Evolutionary conservation across 2,113 vertebrate genomes (phyloP).

Genomic region (Dipodomys stephensi): DNA sequence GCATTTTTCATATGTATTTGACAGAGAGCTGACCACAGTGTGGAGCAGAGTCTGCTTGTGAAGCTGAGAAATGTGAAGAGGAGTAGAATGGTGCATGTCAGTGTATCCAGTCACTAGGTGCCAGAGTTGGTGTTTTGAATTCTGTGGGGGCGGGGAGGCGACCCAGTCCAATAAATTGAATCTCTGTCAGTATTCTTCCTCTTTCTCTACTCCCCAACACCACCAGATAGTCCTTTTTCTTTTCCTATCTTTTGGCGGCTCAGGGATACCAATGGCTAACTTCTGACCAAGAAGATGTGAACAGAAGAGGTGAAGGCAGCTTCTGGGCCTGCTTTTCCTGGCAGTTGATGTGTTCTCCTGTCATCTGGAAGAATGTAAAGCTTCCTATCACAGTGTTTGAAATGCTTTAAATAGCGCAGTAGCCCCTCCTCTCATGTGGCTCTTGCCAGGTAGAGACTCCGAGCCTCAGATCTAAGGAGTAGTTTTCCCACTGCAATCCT

Average conservation of each 20-base stretch:
- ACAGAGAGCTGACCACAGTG: not conserved
- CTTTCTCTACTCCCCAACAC: not conserved
- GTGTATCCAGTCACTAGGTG: not conserved
- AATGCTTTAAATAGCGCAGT: not conserved
- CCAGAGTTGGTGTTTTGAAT: not conserved
- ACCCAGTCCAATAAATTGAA: not conserved
- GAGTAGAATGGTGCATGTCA: too few relatives aligned
- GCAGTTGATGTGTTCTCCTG: too few relatives aligned
- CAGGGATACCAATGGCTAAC: not conserved
- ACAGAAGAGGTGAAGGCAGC: not conserved
- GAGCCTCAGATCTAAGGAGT: not conserved
- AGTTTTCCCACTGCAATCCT: not conserved
- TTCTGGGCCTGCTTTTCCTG: not conserved
- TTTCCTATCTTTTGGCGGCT: not conserved
- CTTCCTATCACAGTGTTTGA: not conserved
- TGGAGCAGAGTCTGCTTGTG: not conserved
- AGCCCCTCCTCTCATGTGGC: fast-evolving
- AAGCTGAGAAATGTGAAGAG: not conserved
- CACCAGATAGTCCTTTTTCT: too few relatives aligned
- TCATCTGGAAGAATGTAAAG: not conserved
- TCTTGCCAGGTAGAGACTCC: not conserved
- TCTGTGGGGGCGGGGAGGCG: not conserved
- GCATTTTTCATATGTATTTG: not conserved
- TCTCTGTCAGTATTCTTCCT: not conserved
- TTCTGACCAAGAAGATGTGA: not conserved